These are phyloP conservation scores for Excalfactoria chinensis DNA, from an alignment of 2,113 vertebrate species.

Conservation along the genomic window DNA sequence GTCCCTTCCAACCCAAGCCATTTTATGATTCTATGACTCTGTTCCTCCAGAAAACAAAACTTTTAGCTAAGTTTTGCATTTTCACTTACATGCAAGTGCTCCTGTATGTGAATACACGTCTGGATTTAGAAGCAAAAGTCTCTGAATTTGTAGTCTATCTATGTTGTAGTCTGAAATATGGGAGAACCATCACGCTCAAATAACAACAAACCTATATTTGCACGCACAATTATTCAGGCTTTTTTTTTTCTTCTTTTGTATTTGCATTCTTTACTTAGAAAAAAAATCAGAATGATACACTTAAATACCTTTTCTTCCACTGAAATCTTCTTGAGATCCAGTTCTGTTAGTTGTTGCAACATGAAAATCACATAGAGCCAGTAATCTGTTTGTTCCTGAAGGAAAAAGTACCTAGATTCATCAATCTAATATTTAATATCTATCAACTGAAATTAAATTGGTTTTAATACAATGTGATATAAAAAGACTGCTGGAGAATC, in stretches of 20 bases:
- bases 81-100: background rate
- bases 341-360: constrained; percentile 82
- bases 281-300: background rate
- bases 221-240: background rate
- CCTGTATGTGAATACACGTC: background rate
- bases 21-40: background rate
- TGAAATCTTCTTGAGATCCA: constrained; percentile 86
- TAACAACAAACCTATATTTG: background rate
- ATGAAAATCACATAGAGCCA: constrained; percentile 85
- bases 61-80: background rate
- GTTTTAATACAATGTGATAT: background rate
- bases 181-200: background rate
- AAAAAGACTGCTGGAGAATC: background rate
- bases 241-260: background rate
- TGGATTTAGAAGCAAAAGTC: background rate
- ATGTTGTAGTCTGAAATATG: background rate
- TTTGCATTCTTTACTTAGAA: background rate
- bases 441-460: accelerated
- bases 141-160: background rate
- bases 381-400: constrained; percentile 85
- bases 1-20: too few species aligned
- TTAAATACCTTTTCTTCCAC: constrained; percentile 89
- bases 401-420: background rate
- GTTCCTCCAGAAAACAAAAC: background rate
- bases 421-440: background rate